A percentile compares a stretch with the other conserved stretches of the same genome.
phyloP scores from a whole-genome alignment of 2,888 invertebrate genomes.

The Cynaeus angustus region DNA sequence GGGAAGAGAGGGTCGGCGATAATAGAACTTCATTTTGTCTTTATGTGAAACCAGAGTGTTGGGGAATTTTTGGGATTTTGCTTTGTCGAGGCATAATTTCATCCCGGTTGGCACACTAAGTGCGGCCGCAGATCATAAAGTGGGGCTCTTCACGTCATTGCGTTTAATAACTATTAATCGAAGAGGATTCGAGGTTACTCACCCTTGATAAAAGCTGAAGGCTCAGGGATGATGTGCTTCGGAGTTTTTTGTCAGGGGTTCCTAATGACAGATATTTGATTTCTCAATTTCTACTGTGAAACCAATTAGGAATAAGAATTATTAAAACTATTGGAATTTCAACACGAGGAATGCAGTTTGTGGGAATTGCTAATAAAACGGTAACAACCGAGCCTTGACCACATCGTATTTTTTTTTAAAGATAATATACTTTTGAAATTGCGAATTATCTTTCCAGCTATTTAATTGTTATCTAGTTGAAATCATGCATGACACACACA shows the following conservation, averaged over 20 bases:
- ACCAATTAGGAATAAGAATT: too few relatives aligned
- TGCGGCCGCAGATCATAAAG: constrained; percentile 4
- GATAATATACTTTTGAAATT: too few relatives aligned
- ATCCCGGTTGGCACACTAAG: neutral
- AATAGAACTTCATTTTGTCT: constrained; percentile 4
- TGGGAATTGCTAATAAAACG: too few relatives aligned
- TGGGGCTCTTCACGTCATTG: constrained; percentile 4
- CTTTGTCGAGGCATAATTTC: constrained; percentile 11
- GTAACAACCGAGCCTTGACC: too few relatives aligned
- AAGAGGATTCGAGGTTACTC: neutral
- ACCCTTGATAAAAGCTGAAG: neutral
- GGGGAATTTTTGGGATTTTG: constrained; percentile 1
- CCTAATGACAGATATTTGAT: neutral
- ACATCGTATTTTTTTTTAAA: too few relatives aligned
- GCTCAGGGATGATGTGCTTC: neutral
- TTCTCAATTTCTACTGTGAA: neutral
- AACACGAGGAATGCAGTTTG: neutral
- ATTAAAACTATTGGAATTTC: too few relatives aligned
- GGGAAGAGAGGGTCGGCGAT: neutral
- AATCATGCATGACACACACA: too few relatives aligned
- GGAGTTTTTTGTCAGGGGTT: neutral
- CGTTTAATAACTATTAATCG: constrained; percentile 1
- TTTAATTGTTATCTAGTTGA: too few relatives aligned
- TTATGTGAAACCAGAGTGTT: neutral
- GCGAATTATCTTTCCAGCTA: too few relatives aligned